Conservation (phyloP, 2,113 vertebrate species). For the Panurus biarmicus region DNA sequence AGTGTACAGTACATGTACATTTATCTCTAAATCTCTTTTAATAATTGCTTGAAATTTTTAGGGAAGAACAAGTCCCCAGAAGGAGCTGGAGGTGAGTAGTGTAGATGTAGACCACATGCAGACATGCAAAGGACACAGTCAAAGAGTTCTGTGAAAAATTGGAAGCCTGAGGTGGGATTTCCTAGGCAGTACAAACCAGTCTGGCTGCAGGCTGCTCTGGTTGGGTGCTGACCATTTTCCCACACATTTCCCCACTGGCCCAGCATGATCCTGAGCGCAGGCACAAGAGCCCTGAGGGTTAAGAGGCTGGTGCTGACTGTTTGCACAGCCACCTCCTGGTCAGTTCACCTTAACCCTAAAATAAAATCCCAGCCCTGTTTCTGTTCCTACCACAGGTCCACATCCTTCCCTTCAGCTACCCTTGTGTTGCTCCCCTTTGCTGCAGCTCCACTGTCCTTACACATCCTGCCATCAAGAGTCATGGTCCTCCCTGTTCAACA, state of each 20-base stretch:
- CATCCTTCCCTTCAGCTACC: background rate
- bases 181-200: background rate
- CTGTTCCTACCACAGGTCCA: background rate
- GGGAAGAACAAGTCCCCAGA: background rate
- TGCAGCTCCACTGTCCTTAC: background rate
- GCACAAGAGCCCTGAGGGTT: background rate
- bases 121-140: background rate
- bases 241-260: background rate
- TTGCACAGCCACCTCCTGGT: background rate
- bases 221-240: background rate
- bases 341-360: background rate
- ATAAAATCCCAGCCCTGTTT: background rate
- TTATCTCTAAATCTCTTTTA: background rate
- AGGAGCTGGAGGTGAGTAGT: background rate
- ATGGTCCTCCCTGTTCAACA: background rate
- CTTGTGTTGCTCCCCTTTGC: background rate
- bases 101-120: background rate
- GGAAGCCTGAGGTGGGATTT: background rate
- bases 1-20: background rate
- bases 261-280: background rate
- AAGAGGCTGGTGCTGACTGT: background rate
- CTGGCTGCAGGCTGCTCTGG: background rate
- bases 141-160: background rate
- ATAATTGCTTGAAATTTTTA: background rate
- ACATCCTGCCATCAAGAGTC: fast-evolving